Evolutionary conservation across 2,888 invertebrate species (phyloP).

Genomic region (Heteromyza rotundicornis): DNA sequence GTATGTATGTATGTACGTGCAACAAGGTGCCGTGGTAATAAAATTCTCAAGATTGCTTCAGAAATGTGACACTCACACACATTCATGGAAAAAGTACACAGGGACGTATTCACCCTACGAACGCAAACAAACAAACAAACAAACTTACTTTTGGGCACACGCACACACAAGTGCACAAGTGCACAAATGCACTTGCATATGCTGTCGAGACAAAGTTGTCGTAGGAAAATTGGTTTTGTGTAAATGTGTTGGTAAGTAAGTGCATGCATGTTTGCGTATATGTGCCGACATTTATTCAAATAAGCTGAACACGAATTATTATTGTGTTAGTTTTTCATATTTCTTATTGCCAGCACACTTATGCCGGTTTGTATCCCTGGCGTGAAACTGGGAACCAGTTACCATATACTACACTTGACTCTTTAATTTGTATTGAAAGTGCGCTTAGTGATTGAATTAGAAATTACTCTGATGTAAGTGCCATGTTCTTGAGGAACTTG

Average conservation of each 20-base stretch:
- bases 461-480: too few relatives aligned
- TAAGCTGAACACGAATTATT: neutral
- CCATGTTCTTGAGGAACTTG: too few relatives aligned
- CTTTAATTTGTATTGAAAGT: too few relatives aligned
- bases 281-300: neutral
- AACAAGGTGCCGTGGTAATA: neutral
- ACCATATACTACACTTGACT: too few relatives aligned
- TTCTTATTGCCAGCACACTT: too few relatives aligned
- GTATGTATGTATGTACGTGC: neutral
- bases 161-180: neutral
- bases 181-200: neutral
- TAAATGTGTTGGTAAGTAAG: neutral
- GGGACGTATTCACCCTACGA: too few relatives aligned
- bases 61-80: too few relatives aligned
- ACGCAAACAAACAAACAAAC: neutral
- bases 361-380: too few relatives aligned
- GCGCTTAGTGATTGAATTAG: too few relatives aligned
- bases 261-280: neutral
- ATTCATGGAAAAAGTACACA: too few relatives aligned
- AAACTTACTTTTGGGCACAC: neutral
- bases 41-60: neutral
- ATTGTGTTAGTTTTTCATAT: too few relatives aligned
- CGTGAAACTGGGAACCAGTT: too few relatives aligned
- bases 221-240: neutral
- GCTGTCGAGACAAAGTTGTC: neutral